phyloP scores from a whole-genome alignment of 2,888 invertebrate genomes.

The Sinopyrophorus schimmeli region DNA sequence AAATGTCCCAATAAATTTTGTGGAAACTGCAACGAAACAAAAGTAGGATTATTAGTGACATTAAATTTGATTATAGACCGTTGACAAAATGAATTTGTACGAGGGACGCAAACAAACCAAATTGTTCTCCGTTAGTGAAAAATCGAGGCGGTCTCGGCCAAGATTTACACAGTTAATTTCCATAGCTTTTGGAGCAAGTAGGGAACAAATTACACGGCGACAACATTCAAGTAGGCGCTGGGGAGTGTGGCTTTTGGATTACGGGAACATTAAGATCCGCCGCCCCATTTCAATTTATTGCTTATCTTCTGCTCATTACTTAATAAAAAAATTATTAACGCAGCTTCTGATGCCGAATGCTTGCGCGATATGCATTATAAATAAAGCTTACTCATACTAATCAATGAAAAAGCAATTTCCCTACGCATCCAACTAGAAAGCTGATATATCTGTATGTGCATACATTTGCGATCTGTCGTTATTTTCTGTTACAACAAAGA shows the following conservation, averaged over 20 bases:
- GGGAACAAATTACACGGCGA: slow-evolving; percentile 46
- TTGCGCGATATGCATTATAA: slow-evolving; percentile 6
- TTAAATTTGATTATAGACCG: slow-evolving; percentile 37
- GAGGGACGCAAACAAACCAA: slow-evolving; percentile 34
- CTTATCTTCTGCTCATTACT: slow-evolving; percentile 31
- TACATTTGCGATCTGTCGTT: background rate
- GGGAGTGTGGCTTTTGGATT: slow-evolving; percentile 41
- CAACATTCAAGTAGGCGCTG: slow-evolving; percentile 41
- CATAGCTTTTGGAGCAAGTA: slow-evolving; percentile 43
- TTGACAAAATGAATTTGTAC: slow-evolving; percentile 38
- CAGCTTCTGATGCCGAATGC: background rate
- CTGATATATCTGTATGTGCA: slow-evolving; percentile 1
- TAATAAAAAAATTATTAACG: slow-evolving; percentile 21
- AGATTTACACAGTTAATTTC: slow-evolving; percentile 49
- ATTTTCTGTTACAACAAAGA: too few species aligned
- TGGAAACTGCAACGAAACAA: too few species aligned
- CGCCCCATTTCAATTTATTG: slow-evolving; percentile 35
- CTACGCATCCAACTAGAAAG: slow-evolving; percentile 8
- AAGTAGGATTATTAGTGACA: slow-evolving; percentile 10
- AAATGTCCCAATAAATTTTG: too few species aligned
- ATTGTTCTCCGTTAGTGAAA: slow-evolving; percentile 38
- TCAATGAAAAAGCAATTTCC: slow-evolving; percentile 18
- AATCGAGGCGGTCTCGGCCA: slow-evolving; percentile 41
- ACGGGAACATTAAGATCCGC: slow-evolving; percentile 38
- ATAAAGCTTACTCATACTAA: slow-evolving; percentile 16